These are phyloP conservation scores for Drosophila pruinosa DNA, from an alignment of 1,140 invertebrate genomes.

Conservation along the genomic window DNA sequence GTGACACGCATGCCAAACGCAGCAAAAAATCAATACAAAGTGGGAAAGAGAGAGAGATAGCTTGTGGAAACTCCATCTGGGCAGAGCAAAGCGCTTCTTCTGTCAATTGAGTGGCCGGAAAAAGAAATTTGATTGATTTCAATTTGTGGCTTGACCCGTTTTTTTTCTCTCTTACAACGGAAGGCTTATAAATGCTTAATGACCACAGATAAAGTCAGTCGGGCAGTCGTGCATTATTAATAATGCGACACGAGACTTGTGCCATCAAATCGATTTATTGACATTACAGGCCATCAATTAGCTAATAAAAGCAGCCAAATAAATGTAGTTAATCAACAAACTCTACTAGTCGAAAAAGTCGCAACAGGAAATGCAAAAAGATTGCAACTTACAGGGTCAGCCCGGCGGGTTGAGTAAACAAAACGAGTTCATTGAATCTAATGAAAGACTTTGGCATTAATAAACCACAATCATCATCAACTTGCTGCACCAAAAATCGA, in stretches of 20 bases:
- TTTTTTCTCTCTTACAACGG: not conserved
- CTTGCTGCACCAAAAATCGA: not conserved
- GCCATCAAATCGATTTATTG: slow-evolving; percentile 8
- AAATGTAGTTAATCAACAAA: too few relatives aligned
- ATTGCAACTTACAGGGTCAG: not conserved
- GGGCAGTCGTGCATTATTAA: slow-evolving; percentile 22
- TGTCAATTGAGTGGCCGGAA: slow-evolving; percentile 4
- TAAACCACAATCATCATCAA: not conserved
- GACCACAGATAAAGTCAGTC: not conserved
- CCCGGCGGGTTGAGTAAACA: not conserved
- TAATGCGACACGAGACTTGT: not conserved
- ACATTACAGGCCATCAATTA: not conserved
- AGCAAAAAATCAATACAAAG: slow-evolving; percentile 44
- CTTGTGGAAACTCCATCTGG: not conserved
- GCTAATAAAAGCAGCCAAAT: too few relatives aligned
- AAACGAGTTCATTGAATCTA: not conserved
- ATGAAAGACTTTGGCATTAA: slow-evolving; percentile 3
- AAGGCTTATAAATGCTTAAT: slow-evolving; percentile 20
- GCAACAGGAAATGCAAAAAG: not conserved
- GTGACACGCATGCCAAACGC: slow-evolving; percentile 48
- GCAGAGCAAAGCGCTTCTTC: not conserved
- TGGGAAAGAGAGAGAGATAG: not conserved
- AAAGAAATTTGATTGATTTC: slow-evolving; percentile 18
- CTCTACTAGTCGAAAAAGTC: too few relatives aligned
- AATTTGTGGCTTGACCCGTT: slow-evolving; percentile 10